Percentiles rank a stretch among this genome's conserved stretches.
These are phyloP conservation scores for Xylophagus ater DNA, from an alignment of 2,888 invertebrate genomes.

Conservation along the genomic window DNA sequence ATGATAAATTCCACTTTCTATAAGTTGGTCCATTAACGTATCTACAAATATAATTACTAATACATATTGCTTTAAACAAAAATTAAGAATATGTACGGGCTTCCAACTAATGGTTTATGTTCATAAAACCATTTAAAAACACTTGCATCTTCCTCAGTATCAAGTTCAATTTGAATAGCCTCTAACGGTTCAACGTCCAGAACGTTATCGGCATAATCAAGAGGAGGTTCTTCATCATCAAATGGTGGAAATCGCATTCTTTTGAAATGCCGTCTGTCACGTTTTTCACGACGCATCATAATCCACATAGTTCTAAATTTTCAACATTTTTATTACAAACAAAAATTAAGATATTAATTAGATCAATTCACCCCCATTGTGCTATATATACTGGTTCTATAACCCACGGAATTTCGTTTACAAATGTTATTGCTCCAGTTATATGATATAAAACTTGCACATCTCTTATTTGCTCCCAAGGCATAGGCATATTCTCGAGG, in stretches of 20 bases:
- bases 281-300: slow-evolving; percentile 98
- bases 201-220: slow-evolving; percentile 99
- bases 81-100: slow-evolving; percentile 48
- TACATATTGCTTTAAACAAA: slow-evolving; percentile 1
- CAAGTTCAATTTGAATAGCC: slow-evolving; percentile 96
- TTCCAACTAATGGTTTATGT: slow-evolving; percentile 88
- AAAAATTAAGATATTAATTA: slow-evolving; percentile 2
- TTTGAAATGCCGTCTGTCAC: slow-evolving; percentile 97
- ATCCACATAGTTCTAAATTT: slow-evolving; percentile 98
- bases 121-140: slow-evolving; percentile 98
- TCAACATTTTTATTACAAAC: not conserved
- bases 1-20: slow-evolving; percentile 86
- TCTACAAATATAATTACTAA: slow-evolving; percentile 33
- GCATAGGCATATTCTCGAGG: slow-evolving; percentile 99
- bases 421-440: slow-evolving; percentile 98
- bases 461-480: slow-evolving; percentile 99
- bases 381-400: slow-evolving; percentile 98
- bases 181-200: slow-evolving; percentile 97
- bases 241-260: slow-evolving; percentile 99
- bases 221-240: slow-evolving; percentile 98
- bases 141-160: slow-evolving; percentile 83
- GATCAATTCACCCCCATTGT: slow-evolving; percentile 79
- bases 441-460: slow-evolving; percentile 97
- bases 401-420: slow-evolving; percentile 99
- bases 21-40: slow-evolving; percentile 95